Percentiles rank a stretch among this genome's conserved stretches.
Conservation (phyloP, 2,888 invertebrate species). For the Dasysyrphus tricinctus region DNA sequence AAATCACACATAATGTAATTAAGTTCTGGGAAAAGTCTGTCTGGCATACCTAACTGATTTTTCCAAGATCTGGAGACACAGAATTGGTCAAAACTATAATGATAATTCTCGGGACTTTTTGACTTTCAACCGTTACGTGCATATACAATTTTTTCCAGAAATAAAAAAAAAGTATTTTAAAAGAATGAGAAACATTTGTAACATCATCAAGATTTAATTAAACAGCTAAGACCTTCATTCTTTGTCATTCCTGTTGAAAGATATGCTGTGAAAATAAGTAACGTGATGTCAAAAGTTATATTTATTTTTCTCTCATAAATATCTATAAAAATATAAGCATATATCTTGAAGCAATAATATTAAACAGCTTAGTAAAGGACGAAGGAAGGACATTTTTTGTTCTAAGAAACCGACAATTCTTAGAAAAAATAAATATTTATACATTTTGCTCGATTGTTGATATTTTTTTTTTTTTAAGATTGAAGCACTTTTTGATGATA, state of each 20-base stretch:
- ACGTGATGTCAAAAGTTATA: background rate
- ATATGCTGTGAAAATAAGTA: background rate
- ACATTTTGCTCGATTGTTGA: constrained; percentile 64
- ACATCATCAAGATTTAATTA: too few relatives aligned
- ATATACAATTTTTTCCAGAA: too few relatives aligned
- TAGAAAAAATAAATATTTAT: constrained; percentile 20
- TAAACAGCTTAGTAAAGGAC: constrained; percentile 18
- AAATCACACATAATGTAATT: too few relatives aligned
- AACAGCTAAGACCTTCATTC: too few relatives aligned
- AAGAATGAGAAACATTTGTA: too few relatives aligned
- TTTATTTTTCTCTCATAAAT: background rate
- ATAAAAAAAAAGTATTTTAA: too few relatives aligned
- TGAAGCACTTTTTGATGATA: constrained; percentile 62
- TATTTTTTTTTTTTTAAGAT: constrained; percentile 58
- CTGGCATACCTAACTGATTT: too few relatives aligned
- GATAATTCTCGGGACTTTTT: too few relatives aligned
- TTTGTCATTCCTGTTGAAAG: background rate
- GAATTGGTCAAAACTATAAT: too few relatives aligned
- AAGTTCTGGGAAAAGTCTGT: too few relatives aligned
- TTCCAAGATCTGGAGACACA: too few relatives aligned
- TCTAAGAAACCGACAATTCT: background rate
- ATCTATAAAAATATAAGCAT: background rate
- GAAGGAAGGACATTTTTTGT: constrained; percentile 1
- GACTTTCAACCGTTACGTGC: too few relatives aligned
- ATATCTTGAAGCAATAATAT: constrained; percentile 13